These are phyloP conservation scores for Montipora capricornis DNA, from an alignment of 64 coral and sea anemone species.

Conservation along the genomic window DNA sequence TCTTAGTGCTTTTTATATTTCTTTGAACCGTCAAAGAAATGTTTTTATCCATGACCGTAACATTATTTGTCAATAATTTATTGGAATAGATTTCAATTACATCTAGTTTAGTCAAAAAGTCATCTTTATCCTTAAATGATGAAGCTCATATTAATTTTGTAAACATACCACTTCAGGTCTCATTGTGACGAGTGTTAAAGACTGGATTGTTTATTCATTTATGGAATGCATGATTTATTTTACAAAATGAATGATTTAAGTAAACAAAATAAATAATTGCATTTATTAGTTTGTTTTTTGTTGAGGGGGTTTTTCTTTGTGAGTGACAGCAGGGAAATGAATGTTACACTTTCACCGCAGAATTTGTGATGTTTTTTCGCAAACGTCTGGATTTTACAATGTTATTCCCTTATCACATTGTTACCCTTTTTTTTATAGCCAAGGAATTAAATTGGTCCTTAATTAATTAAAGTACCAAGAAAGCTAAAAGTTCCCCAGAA, in stretches of 20 bases:
- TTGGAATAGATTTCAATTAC: constrained; percentile 10
- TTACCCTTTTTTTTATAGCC: too few species aligned
- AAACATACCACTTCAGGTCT: not conserved
- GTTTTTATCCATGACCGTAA: constrained; percentile 11
- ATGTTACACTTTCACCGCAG: too few species aligned
- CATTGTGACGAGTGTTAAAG: not conserved
- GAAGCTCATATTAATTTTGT: not conserved
- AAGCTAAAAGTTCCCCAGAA: too few species aligned
- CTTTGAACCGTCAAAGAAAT: constrained; percentile 9
- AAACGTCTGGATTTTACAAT: too few species aligned
- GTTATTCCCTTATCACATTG: too few species aligned
- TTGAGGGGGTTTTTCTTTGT: too few species aligned
- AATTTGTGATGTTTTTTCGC: too few species aligned
- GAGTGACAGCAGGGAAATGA: too few species aligned
- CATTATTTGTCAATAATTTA: constrained; percentile 6
- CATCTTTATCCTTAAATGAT: not conserved
- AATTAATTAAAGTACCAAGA: too few species aligned
- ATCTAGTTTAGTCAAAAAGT: not conserved
- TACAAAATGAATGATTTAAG: constrained; percentile 39
- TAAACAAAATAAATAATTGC: constrained; percentile 27
- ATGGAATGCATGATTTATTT: constrained; percentile 1
- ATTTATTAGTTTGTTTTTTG: too few species aligned
- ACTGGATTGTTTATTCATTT: constrained; percentile 10
- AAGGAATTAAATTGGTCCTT: too few species aligned
- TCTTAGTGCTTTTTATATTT: constrained; percentile 13